These are phyloP conservation scores for Tetramorium parvispinum DNA, from an alignment of 1,140 invertebrate genomes.

Conservation along the genomic window DNA sequence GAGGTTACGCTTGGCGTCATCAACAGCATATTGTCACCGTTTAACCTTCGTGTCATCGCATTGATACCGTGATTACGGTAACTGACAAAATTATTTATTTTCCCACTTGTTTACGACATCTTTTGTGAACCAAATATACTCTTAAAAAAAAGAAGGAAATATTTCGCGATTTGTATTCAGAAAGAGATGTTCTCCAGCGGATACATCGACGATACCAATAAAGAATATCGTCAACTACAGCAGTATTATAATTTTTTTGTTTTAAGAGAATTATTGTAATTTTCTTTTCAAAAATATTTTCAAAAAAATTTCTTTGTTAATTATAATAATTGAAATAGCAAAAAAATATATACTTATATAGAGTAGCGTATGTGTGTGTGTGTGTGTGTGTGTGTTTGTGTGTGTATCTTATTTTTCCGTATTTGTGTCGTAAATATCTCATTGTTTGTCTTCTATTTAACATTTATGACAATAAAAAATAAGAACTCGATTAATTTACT, in stretches of 20 bases:
- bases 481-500: background rate
- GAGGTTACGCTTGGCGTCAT: conserved; percentile 52
- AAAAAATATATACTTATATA: too few species aligned
- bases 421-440: conserved; percentile 13
- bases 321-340: background rate
- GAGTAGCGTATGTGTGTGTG: too few species aligned
- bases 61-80: conserved; percentile 7
- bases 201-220: background rate
- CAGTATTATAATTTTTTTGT: background rate
- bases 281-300: background rate
- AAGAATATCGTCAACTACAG: background rate
- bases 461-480: background rate
- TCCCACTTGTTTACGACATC: background rate
- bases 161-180: background rate
- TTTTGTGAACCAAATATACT: background rate
- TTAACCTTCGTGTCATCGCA: conserved; percentile 58
- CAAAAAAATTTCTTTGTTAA: background rate
- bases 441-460: background rate
- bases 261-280: background rate
- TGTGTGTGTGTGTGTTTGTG: background rate
- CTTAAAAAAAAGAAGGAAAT: background rate
- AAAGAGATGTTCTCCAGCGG: background rate
- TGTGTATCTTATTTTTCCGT: background rate
- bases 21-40: conserved; percentile 42
- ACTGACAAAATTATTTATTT: conserved; percentile 51